Conservation (phyloP, 2,113 vertebrate genomes). For the Paratilapia polleni region DNA sequence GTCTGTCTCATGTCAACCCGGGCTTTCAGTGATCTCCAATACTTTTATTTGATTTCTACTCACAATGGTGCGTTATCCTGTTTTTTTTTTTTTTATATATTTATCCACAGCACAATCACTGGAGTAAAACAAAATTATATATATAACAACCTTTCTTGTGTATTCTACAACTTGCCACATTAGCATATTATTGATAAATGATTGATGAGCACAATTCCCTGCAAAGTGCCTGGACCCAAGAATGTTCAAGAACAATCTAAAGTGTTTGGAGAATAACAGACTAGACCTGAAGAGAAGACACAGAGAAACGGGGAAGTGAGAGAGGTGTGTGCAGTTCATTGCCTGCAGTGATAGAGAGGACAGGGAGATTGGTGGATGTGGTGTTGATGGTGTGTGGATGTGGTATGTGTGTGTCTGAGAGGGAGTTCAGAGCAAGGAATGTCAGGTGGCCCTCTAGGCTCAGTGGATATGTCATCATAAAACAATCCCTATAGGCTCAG, state of each 20-base stretch:
- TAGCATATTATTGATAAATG: not conserved
- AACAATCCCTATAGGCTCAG: conserved; percentile 76
- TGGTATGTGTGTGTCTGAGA: conserved; percentile 45
- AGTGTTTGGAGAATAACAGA: not conserved
- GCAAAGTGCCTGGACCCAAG: not conserved
- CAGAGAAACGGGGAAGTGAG: conserved; percentile 26
- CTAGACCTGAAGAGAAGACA: not conserved
- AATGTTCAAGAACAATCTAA: not conserved
- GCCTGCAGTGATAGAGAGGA: conserved; percentile 62
- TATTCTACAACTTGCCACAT: not conserved
- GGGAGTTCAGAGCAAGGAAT: conserved; percentile 79
- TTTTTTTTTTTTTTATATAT: not conserved
- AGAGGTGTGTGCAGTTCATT: conserved; percentile 50
- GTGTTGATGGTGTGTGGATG: conserved; percentile 36
- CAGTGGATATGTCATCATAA: conserved; percentile 84
- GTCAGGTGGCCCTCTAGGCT: conserved; percentile 83
- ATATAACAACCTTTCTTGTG: not conserved
- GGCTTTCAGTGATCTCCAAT: not conserved
- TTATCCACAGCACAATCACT: not conserved
- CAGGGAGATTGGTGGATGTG: conserved; percentile 28
- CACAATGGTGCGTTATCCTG: not conserved
- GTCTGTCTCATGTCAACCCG: not conserved
- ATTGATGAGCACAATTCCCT: not conserved
- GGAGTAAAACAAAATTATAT: no score
- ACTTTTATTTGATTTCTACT: not conserved